Conservation (phyloP, 2,797 vertebrate genomes). For the Buphagus erythrorhynchus region DNA sequence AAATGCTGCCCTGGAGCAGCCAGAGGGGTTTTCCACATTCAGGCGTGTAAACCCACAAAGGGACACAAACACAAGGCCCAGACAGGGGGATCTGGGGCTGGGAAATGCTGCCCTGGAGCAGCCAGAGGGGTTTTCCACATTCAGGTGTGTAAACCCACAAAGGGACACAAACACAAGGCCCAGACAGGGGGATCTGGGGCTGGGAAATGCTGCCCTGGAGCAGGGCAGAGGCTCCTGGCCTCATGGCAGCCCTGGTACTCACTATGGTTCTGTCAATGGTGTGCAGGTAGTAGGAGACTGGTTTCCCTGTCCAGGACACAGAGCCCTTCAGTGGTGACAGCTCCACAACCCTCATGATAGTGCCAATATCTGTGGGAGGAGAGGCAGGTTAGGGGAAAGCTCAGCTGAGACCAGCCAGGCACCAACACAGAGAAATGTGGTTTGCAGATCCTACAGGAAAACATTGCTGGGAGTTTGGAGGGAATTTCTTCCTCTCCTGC, state of each 20-base stretch:
- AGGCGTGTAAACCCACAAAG: neutral
- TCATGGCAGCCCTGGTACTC: conserved; percentile 59
- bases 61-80: fast-evolving
- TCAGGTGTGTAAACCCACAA: too few relatives aligned
- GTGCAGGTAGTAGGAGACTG: conserved; percentile 99
- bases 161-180: too few relatives aligned
- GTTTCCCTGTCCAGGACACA: conserved; percentile 98
- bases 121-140: too few relatives aligned
- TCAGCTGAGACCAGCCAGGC: neutral
- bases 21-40: neutral
- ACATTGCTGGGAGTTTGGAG: neutral
- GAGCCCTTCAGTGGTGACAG: conserved; percentile 97
- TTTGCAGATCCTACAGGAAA: neutral
- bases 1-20: neutral
- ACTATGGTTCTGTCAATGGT: conserved; percentile 99
- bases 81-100: neutral
- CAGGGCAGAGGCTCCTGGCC: neutral
- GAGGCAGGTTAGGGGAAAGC: neutral
- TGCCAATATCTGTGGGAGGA: conserved; percentile 90
- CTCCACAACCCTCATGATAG: conserved; percentile 99
- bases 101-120: neutral
- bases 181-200: too few relatives aligned
- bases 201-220: too few relatives aligned
- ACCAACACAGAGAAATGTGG: too few relatives aligned
- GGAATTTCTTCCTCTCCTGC: neutral